Conservation (phyloP, 2,888 invertebrate genomes). For the Selenia dentaria region DNA sequence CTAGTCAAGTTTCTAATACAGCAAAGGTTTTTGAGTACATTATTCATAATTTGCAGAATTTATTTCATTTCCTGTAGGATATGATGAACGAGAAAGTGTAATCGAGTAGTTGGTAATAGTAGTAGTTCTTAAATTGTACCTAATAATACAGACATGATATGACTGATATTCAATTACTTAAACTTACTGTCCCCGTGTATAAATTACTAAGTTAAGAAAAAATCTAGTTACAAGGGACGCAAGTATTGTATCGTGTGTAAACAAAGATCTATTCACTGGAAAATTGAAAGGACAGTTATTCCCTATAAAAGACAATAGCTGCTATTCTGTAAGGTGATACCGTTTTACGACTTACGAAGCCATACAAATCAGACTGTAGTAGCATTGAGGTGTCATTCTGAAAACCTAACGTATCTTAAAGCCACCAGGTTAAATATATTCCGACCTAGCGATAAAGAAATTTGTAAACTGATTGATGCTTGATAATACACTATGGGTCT, state of each 20-base stretch:
- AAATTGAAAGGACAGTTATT: constrained; percentile 55
- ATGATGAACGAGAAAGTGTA: too few relatives aligned
- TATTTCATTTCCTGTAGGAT: too few relatives aligned
- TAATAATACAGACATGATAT: too few relatives aligned
- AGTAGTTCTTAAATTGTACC: too few relatives aligned
- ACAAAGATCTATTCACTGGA: constrained; percentile 47
- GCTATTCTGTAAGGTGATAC: constrained; percentile 79
- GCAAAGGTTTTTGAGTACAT: too few relatives aligned
- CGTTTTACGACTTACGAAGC: constrained; percentile 81
- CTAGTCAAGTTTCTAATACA: too few relatives aligned
- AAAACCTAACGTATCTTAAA: constrained; percentile 66
- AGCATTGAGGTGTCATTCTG: constrained; percentile 74
- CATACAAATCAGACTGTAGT: constrained; percentile 64
- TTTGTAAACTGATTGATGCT: constrained; percentile 22
- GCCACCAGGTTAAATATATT: constrained; percentile 31
- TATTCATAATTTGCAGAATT: too few relatives aligned
- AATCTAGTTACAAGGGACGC: too few relatives aligned
- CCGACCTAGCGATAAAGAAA: constrained; percentile 18
- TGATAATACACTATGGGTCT: constrained; percentile 26
- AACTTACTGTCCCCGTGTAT: too few relatives aligned
- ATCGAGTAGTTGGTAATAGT: too few relatives aligned
- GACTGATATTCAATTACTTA: too few relatives aligned
- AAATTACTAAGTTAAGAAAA: too few relatives aligned
- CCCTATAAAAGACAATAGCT: constrained; percentile 65
- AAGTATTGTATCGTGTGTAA: constrained; percentile 15